Evolutionary conservation across 2,888 invertebrate species (phyloP).

Genomic region (Acanthoscelides obtectus): DNA sequence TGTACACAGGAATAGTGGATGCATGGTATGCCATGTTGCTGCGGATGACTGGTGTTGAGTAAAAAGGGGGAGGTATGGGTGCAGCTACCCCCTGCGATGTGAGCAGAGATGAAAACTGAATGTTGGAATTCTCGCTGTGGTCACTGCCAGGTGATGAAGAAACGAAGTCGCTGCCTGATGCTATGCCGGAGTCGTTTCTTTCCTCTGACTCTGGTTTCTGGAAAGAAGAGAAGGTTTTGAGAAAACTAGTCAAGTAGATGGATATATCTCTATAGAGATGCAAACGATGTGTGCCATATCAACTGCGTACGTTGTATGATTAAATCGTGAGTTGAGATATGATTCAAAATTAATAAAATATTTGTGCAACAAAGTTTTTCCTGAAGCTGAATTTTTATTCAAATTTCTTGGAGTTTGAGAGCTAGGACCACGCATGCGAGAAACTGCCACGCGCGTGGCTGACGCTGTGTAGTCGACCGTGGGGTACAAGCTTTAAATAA

Average conservation of each 20-base stretch:
- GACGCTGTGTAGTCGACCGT: no score
- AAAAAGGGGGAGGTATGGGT: constrained; percentile 32
- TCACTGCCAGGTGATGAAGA: constrained; percentile 58
- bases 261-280: neutral
- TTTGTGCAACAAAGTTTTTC: no score
- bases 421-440: no score
- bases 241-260: neutral
- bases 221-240: constrained; percentile 25
- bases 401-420: no score
- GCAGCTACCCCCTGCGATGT: constrained; percentile 8
- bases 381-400: no score
- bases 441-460: no score
- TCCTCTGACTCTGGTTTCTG: constrained; percentile 56
- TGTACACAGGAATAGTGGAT: constrained; percentile 1
- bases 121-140: constrained; percentile 28
- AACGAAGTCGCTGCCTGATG: constrained; percentile 59
- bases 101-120: constrained; percentile 14
- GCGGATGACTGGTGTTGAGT: constrained; percentile 20
- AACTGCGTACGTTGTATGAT: no score
- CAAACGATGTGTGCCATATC: no score
- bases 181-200: constrained; percentile 55
- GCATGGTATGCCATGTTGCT: constrained; percentile 11
- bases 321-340: no score
- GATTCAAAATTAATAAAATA: no score
- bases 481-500: no score